Evolutionary conservation across 2,113 vertebrate species (phyloP), one percentile per base, ranked within the genome.

Genomic region (Datnioides undecimradiatus): DNA sequence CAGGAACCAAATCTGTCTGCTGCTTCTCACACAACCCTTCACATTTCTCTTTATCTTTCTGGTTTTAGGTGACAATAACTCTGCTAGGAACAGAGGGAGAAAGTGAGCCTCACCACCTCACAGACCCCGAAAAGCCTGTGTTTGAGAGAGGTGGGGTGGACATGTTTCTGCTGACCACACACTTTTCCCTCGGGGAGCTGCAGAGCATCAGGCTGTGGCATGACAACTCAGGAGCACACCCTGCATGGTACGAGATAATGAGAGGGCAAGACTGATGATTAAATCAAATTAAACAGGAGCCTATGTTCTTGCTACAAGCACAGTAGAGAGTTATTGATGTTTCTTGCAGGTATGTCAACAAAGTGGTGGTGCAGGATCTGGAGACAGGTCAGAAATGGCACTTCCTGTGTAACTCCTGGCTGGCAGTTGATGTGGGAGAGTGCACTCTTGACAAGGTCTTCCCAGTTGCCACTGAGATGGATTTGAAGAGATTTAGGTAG

Each of bases 381-480:
- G 95, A 94, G 23, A 91, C 77, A 34, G 96, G 95, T 73, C 93
- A 91, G 80, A 98, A 96, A 77, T 98, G 97, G 97, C 94, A 97
- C 78, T 98, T 99, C 90, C 95, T 99, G 65, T 99, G 98, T 86
- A 97, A 96, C 80, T 97, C 97, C 0, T 99, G 98, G 98, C 90
- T 99, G 68, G 95, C 97, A 36, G 72, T 97, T 12, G 94, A 98
- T 72, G 92, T 97, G 6, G 96, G 95, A 74, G 97, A 99, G 49
- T 98, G 97, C 69, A 84, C 95, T 38, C 94, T 99, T 0, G 96
- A 99, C 86, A 98, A 95, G 91, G 85, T 95, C 34, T 99, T 99
- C 90, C 95, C 94, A 1, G 95, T 96, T 29, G 97, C 98, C 73
- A 96, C 97, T 40, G 98, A 98, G 67, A 87, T 91, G 69, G 97